A percentile compares a stretch with the other conserved stretches of the same genome.
These are phyloP conservation scores for Periophthalmus modestus DNA, from an alignment of 2,113 vertebrate species.

Conservation along the genomic window DNA sequence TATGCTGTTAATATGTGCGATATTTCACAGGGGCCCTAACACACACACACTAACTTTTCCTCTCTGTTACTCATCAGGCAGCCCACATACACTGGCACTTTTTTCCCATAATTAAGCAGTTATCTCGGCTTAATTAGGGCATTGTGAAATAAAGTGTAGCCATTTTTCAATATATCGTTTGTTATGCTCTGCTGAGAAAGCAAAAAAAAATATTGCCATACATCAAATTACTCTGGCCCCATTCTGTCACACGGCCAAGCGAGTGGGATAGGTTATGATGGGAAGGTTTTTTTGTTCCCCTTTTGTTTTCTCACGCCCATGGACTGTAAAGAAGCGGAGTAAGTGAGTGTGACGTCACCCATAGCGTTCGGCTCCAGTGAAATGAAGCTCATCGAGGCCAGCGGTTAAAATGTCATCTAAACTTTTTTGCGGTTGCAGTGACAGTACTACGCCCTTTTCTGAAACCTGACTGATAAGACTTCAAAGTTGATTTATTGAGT, in stretches of 20 bases:
- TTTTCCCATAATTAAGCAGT: slow-evolving; percentile 56
- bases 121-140: slow-evolving; percentile 68
- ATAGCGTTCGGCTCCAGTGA: too few relatives aligned
- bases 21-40: slow-evolving; percentile 3
- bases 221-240: slow-evolving; percentile 77
- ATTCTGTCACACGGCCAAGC: slow-evolving; percentile 75
- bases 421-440: too few relatives aligned
- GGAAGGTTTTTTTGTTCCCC: slow-evolving; percentile 30
- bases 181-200: slow-evolving; percentile 73
- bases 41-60: slow-evolving; percentile 14
- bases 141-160: slow-evolving; percentile 66
- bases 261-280: slow-evolving; percentile 47
- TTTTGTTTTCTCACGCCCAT: slow-evolving; percentile 23
- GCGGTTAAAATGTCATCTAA: too few relatives aligned
- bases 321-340: too few relatives aligned
- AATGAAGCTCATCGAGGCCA: too few relatives aligned
- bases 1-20: slow-evolving; percentile 17
- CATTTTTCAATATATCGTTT: slow-evolving; percentile 65
- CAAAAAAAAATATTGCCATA: slow-evolving; percentile 70
- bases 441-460: too few relatives aligned
- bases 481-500: too few relatives aligned
- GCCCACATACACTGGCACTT: slow-evolving; percentile 34
- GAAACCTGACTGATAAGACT: too few relatives aligned
- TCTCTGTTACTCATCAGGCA: slow-evolving; percentile 34
- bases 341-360: too few relatives aligned